Base-by-base conservation (phyloP, 2,888 invertebrate species). In the Agriopis aurantiaria region DNA sequence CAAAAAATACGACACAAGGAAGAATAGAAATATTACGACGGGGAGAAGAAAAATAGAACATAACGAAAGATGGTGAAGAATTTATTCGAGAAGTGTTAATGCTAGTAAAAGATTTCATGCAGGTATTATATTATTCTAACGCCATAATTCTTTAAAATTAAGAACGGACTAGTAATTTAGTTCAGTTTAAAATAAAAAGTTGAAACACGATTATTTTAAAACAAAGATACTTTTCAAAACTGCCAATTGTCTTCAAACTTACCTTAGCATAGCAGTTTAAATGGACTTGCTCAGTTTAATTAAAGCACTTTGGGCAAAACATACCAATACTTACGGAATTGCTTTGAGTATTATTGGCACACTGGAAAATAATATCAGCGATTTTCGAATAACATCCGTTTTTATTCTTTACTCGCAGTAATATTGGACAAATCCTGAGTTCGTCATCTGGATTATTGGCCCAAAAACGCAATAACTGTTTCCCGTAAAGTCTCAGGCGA, bases 1-100 rank as follows among this genome's bases (percentile, higher is more conserved):
- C 17, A 63, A 66, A 66, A 70, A 63, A 67, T 70, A 70, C 66
- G 70, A 62, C 57, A 52, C 51, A 33, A 23, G 61, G 33, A 63
- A 46, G 68, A 68, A 68, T 55, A 62, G 62, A 23, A 62, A 53
- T 46, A 62, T 53, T 49, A 61, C 51, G 61, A 63, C 55, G 0
- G 12, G 12, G 43, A 43, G 61, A 57, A 49, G 61, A 57, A 49
- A 61, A 56, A 51, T 61, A 52, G 48, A 33, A 33, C 10, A 58
- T 52, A 43, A 48, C 48, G 45, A 9, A 53, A 71, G 59, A 63
- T 56, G 49, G 45, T 43, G 12, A 59, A 71, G 63, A 40, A 63
- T 70, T 66, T 67, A 64, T 70, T 55, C 55, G 58, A 49, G 61
- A 53, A 48, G 46, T 57, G n/a, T 17, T n/a, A 14, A 9, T 55